Base-by-base conservation (phyloP, 2,113 vertebrate genomes). In the Rhizomys pruinosus region DNA sequence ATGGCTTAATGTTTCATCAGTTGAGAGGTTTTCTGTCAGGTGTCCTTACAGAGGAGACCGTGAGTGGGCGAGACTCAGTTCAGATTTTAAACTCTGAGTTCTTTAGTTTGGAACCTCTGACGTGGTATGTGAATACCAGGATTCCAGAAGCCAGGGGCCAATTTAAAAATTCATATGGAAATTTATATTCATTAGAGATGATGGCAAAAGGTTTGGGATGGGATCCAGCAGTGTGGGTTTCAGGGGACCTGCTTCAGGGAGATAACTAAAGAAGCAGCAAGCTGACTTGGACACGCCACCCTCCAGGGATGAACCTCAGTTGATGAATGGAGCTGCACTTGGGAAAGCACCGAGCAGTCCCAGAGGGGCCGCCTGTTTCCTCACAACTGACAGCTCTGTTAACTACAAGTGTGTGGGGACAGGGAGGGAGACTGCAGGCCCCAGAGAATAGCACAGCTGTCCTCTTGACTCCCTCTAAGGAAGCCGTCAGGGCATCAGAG, bases 371-470 rank as follows among this genome's bases (percentile, higher is more conserved):
- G 0, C 20, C 17, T 57, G 0, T 93, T 76, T 93, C 32, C 94
- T 94, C 72, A 63, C 79, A 94, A 17, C 1, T 39, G 86, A 90
- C 63, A 74, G 13, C 72, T 94, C 82, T 80, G 63, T 64, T 20
- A 59, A 42, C 68, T 47, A 61, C 25, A 66, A 19, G 37, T 2
- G 27, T 93, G 63, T 44, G 7, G 84, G 94, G 72, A 93, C 72
- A 7, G 9, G 57, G 39, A 91, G 5, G 52, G 94, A 84, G 7
- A 66, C 27, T 69, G 90, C 25, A 25, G 25, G 90, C 79, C 39
- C 94, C 29, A 59, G 92, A 87, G 82, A 27, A 16, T 19, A 76
- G 57, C 27, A 22, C 8, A 25, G 25, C 32, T 84, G 57, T 69
- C 74, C 68, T 8, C 86, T 47, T 47, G 59, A 94, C 82, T 95